These are phyloP conservation scores for Neuroterus valhalla DNA, from an alignment of 1,140 invertebrate genomes.

Conservation along the genomic window DNA sequence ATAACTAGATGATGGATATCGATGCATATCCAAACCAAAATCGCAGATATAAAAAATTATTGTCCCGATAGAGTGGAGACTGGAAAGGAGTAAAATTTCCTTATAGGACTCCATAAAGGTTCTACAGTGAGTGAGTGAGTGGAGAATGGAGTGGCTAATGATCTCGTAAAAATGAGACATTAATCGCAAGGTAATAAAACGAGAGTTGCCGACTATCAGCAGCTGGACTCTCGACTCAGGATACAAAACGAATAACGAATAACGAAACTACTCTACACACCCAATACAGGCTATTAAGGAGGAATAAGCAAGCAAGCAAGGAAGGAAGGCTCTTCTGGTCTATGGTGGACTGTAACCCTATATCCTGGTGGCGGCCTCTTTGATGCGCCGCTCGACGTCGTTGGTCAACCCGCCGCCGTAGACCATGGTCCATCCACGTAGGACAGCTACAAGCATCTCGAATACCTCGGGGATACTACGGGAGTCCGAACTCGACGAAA, in stretches of 20 bases:
- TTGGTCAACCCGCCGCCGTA: constrained; percentile 62
- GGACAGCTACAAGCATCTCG: constrained; percentile 72
- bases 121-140: background rate
- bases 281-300: constrained; percentile 68
- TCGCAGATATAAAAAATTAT: background rate
- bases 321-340: too few species aligned
- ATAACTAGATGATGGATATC: too few species aligned
- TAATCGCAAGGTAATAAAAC: constrained; percentile 25
- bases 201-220: constrained; percentile 27
- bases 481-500: constrained; percentile 60
- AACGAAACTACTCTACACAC: constrained; percentile 58
- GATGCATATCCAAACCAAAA: too few species aligned
- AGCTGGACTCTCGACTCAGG: constrained; percentile 24
- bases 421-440: constrained; percentile 64
- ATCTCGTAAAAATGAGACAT: constrained; percentile 38
- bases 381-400: constrained; percentile 64
- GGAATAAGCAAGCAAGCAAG: constrained; percentile 66
- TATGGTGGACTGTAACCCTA: constrained; percentile 68
- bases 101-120: constrained; percentile 18
- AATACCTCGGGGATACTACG: constrained; percentile 67
- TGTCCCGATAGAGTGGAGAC: background rate
- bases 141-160: constrained; percentile 20
- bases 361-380: constrained; percentile 67
- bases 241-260: too few species aligned
- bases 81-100: constrained; percentile 2